These are phyloP conservation scores for Auanema freiburgensis DNA, from an alignment of 2,888 invertebrate species.

Conservation along the genomic window DNA sequence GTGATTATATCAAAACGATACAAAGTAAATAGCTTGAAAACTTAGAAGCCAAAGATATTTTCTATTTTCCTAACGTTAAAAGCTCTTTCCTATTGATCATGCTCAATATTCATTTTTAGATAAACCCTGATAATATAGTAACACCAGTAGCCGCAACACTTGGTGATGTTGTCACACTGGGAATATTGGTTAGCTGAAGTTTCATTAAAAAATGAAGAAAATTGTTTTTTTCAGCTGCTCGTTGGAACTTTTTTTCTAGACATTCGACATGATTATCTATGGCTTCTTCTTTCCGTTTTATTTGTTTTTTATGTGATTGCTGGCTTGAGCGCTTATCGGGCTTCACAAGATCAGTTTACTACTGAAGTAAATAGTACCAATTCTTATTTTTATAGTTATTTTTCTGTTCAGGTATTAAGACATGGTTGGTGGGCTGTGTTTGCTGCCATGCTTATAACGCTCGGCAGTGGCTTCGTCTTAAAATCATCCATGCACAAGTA, in stretches of 20 bases:
- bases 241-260: conserved; percentile 28
- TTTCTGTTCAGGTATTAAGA: conserved; percentile 28
- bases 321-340: conserved; percentile 29
- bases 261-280: conserved; percentile 24
- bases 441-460: conserved; percentile 45
- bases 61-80: too few species aligned
- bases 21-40: conserved; percentile 12
- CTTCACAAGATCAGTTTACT: conserved; percentile 36
- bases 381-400: background rate
- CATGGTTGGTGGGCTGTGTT: conserved; percentile 48
- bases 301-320: conserved; percentile 33
- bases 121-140: conserved; percentile 89
- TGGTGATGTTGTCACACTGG: conserved; percentile 83
- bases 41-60: too few species aligned
- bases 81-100: too few species aligned
- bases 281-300: conserved; percentile 29
- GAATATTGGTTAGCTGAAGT: conserved; percentile 24
- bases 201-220: background rate
- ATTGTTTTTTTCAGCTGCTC: conserved; percentile 24
- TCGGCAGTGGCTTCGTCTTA: conserved; percentile 51
- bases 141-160: conserved; percentile 89
- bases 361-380: conserved; percentile 25
- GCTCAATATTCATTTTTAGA: too few species aligned
- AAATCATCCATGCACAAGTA: conserved; percentile 43
- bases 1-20: conserved; percentile 37